phyloP scores from a whole-genome alignment of 2,888 invertebrate genomes.

The Thysanoteuthis rhombus region DNA sequence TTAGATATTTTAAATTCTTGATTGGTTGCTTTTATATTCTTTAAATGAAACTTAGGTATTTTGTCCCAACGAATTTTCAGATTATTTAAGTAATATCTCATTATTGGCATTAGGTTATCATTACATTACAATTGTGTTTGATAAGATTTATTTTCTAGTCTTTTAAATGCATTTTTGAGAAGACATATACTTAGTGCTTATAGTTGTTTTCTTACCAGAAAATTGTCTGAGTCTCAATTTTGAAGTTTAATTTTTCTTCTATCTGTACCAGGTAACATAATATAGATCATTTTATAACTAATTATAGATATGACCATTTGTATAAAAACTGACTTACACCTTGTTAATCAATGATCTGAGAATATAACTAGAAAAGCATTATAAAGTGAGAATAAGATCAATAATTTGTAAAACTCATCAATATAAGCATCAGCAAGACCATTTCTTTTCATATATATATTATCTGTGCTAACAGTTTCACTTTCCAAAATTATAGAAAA shows the following conservation, averaged over 20 bases:
- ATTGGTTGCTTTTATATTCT: neutral
- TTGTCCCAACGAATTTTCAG: neutral
- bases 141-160: neutral
- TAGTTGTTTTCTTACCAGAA: neutral
- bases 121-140: too few relatives aligned
- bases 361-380: neutral
- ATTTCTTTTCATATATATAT: too few relatives aligned
- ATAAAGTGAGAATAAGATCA: neutral
- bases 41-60: neutral
- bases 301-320: neutral
- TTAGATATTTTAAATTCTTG: neutral
- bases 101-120: neutral
- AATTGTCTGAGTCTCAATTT: neutral
- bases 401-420: neutral
- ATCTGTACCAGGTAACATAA: neutral
- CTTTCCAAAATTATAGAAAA: too few relatives aligned
- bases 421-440: too few relatives aligned
- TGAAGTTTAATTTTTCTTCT: neutral
- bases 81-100: neutral
- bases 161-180: neutral
- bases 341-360: neutral
- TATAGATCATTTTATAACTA: neutral
- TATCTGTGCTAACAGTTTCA: too few relatives aligned
- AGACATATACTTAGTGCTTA: neutral
- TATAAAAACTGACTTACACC: neutral